Evolutionary conservation across 2,888 invertebrate genomes (phyloP), one percentile per base, ranked within the genome.

Genomic region (Tenthredo amoena): DNA sequence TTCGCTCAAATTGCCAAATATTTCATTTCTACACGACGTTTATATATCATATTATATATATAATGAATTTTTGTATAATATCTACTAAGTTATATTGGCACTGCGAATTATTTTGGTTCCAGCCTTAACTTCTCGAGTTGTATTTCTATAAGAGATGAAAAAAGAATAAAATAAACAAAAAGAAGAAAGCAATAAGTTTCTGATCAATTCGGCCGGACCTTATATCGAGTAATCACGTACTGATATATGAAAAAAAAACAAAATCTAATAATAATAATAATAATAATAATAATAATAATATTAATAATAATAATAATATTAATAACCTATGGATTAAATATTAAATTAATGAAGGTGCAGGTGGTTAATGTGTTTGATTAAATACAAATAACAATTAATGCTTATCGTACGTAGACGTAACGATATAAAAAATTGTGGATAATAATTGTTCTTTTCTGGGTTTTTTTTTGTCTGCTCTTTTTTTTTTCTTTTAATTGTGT

Each of bases 291-390:
- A 34, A 31, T 79, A 58, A 55, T 26, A 37, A 43, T 76, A 40
- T 21, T 43, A 40, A 34, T 79, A 55, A 79, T 55, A 37, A 10
- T 62, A 26, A 37, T 40, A 62, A n/a, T 18, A 12, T 40, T 37
- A 31, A 81, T 31, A 68, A 18, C 18, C 31, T 84, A 84, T 12
- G 74, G 77, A 89, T 89, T 88, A 89, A 89, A 90, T 89, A 89
- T 89, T 89, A 88, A 89, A 87, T 87, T 89, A 89, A 87, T 85
- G 86, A 89, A 87, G 84, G 86, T 82, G 87, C 40, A 43, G 37
- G 71, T 87, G 85, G 83, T 87, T 83, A 87, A 88, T 87, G 86
- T 82, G 86, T 82, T 87, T 87, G 87, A 89, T 88, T 89, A 88
- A 89, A 90, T 89, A 89, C 88, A 88, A 87, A 87, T 88, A 83